Conservation (phyloP, 2,888 invertebrate genomes). For the Agonopterix arenella region DNA sequence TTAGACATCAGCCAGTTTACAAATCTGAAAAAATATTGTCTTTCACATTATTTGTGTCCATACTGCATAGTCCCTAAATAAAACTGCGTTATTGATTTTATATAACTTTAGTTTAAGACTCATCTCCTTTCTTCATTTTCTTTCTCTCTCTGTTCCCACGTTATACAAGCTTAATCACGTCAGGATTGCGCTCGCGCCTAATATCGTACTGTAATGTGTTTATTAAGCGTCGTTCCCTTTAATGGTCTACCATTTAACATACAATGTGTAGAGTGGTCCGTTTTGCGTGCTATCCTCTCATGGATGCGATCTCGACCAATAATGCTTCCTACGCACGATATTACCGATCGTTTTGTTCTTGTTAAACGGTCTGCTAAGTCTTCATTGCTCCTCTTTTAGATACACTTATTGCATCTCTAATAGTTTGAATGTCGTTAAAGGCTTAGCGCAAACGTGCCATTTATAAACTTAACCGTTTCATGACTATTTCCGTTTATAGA, state of each 20-base stretch:
- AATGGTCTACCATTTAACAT: slow-evolving; percentile 66
- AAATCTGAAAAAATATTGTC: no score
- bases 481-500: no score
- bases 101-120: background rate
- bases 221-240: slow-evolving; percentile 69
- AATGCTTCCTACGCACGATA: slow-evolving; percentile 29
- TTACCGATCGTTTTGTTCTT: slow-evolving; percentile 10
- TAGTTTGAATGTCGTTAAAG: background rate
- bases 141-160: slow-evolving; percentile 63
- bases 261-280: slow-evolving; percentile 56
- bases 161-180: slow-evolving; percentile 61
- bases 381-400: slow-evolving; percentile 6
- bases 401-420: slow-evolving; percentile 5
- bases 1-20: no score
- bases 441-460: background rate
- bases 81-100: no score
- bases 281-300: slow-evolving; percentile 49
- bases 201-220: slow-evolving; percentile 71
- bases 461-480: background rate
- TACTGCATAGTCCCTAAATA: no score
- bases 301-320: slow-evolving; percentile 44
- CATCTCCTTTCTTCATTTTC: slow-evolving; percentile 41
- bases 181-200: slow-evolving; percentile 61
- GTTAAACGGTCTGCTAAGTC: slow-evolving; percentile 1
- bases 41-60: no score